phyloP scores from a whole-genome alignment of 2,113 vertebrate genomes.

The Hystrix brachyura region DNA sequence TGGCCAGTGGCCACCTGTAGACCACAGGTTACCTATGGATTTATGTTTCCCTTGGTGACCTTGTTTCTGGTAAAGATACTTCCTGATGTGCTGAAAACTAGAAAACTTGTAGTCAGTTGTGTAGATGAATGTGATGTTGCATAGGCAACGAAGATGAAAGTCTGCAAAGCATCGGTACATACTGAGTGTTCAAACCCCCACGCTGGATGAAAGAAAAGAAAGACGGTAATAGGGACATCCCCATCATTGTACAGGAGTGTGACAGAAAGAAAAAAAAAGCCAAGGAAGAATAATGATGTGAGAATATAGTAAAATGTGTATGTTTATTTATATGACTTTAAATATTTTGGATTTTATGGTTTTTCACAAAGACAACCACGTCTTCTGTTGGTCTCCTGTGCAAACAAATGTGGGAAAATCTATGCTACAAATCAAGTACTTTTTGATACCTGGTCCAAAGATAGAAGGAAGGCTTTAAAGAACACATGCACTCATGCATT shows the following conservation, averaged over 20 bases:
- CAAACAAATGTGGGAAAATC: not conserved
- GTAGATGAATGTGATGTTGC: not conserved
- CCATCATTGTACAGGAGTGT: fast-evolving
- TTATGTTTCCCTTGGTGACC: not conserved
- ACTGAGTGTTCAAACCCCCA: not conserved
- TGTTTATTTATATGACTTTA: not conserved
- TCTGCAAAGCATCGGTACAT: not conserved
- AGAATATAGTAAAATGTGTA: not conserved
- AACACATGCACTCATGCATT: not conserved
- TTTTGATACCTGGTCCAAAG: not conserved
- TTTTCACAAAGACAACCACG: not conserved
- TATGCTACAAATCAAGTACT: not conserved
- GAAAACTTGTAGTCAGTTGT: not conserved
- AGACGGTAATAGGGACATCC: not conserved
- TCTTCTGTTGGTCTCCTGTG: not conserved
- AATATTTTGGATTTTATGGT: not conserved
- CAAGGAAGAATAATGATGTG: not conserved
- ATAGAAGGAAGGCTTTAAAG: not conserved
- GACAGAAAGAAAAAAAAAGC: not conserved
- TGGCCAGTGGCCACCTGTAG: not conserved
- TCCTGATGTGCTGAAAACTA: not conserved
- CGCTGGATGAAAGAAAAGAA: not conserved
- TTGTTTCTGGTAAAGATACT: not conserved
- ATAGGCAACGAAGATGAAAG: not conserved
- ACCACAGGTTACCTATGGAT: not conserved